These are phyloP conservation scores for Chymomyza amoena DNA, from an alignment of 2,888 invertebrate species.

Conservation along the genomic window DNA sequence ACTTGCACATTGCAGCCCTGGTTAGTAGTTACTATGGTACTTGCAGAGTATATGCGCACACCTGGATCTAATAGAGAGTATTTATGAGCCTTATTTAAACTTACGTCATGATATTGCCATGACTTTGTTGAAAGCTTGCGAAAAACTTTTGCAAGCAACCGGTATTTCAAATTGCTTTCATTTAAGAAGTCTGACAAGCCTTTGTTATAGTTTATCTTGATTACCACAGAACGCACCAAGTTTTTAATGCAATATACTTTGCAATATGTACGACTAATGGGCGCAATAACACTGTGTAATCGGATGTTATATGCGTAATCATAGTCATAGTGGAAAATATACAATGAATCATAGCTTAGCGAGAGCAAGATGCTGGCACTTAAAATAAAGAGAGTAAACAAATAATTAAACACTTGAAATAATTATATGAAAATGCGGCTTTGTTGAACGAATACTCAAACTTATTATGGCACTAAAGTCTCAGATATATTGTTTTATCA, in stretches of 20 bases:
- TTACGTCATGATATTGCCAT: conserved; percentile 34
- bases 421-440: not conserved
- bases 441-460: not conserved
- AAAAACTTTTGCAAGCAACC: conserved; percentile 1
- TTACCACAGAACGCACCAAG: not conserved
- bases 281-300: not conserved
- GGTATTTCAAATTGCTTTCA: not conserved
- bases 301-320: not conserved
- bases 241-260: not conserved
- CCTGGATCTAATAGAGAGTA: conserved; percentile 12
- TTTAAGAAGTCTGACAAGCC: not conserved
- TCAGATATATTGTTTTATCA: not conserved
- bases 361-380: not conserved
- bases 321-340: not conserved
- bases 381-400: not conserved
- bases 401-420: not conserved
- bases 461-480: not conserved
- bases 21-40: not conserved
- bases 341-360: not conserved
- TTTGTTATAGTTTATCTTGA: conserved; percentile 19
- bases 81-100: not conserved
- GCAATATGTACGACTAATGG: not conserved
- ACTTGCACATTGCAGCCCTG: conserved; percentile 7
- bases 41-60: not conserved
- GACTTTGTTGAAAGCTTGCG: conserved; percentile 11